Conservation (phyloP, 2,797 vertebrate genomes). For the Cyclopterus lumpus region DNA sequence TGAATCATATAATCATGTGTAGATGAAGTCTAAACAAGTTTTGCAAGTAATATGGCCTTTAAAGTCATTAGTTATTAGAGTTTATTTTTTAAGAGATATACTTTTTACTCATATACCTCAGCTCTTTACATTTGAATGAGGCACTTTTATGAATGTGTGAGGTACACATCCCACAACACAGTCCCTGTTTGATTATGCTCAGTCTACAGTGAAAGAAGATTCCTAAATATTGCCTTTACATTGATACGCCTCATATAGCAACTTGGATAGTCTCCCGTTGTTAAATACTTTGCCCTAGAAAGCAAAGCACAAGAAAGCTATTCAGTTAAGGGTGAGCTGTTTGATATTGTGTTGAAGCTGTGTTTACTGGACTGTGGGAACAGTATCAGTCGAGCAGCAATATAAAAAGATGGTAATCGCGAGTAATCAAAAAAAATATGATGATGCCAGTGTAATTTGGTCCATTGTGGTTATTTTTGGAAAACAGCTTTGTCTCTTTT, state of each 20-base stretch:
- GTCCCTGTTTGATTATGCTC: constrained; percentile 37
- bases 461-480: constrained; percentile 46
- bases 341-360: constrained; percentile 47
- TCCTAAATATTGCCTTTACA: constrained; percentile 47
- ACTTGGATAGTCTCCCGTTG: constrained; percentile 35
- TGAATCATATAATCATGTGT: neutral
- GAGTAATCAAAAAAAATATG: constrained; percentile 45
- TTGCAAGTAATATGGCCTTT: neutral
- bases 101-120: neutral
- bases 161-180: neutral
- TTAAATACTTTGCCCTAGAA: constrained; percentile 52
- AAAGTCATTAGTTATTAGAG: neutral
- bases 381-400: constrained; percentile 43
- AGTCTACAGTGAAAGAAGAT: constrained; percentile 35
- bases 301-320: constrained; percentile 30
- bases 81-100: neutral
- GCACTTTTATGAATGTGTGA: neutral
- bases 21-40: constrained; percentile 5
- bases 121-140: neutral
- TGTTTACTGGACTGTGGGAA: constrained; percentile 57
- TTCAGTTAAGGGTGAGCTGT: constrained; percentile 47
- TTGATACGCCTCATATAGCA: constrained; percentile 48
- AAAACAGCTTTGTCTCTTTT: constrained; percentile 20
- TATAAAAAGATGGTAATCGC: constrained; percentile 21
- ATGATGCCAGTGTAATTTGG: constrained; percentile 39